Evolutionary conservation across 1,140 invertebrate genomes (phyloP).

Genomic region (Ptiloglossa arizonensis): DNA sequence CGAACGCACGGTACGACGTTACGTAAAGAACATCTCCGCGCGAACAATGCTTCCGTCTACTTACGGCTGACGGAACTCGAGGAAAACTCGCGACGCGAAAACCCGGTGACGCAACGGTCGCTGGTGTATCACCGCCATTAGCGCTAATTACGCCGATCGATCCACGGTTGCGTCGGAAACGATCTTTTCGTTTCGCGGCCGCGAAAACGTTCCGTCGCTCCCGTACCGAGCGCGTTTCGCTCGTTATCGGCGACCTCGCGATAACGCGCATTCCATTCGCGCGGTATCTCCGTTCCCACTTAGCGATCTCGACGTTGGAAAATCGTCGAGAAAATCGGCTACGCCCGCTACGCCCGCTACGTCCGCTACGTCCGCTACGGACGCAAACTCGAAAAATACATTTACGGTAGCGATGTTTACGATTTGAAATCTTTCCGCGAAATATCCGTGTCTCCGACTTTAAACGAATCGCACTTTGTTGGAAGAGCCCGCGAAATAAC

Average conservation of each 20-base stretch:
- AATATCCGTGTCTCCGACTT: too few relatives aligned
- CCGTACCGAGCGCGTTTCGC: neutral
- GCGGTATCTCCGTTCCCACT: neutral
- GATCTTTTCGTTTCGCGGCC: neutral
- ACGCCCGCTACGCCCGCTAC: neutral
- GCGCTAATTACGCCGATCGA: constrained; percentile 23
- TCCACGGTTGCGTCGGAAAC: constrained; percentile 17
- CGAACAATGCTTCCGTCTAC: too few relatives aligned
- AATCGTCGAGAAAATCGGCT: neutral
- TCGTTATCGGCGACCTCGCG: neutral
- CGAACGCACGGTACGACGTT: neutral
- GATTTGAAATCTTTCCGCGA: too few relatives aligned
- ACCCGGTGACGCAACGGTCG: too few relatives aligned
- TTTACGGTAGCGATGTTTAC: too few relatives aligned
- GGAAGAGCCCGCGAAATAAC: neutral
- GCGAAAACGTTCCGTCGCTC: neutral
- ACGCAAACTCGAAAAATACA: too few relatives aligned
- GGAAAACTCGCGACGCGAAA: neutral
- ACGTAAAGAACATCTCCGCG: constrained; percentile 25
- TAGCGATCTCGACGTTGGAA: neutral
- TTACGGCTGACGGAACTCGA: constrained; percentile 15
- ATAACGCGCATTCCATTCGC: neutral
- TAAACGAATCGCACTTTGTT: neutral
- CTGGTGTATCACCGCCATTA: neutral
- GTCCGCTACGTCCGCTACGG: too few relatives aligned